Conservation (phyloP, 2,888 invertebrate species). For the Neoitamus cyanurus region DNA sequence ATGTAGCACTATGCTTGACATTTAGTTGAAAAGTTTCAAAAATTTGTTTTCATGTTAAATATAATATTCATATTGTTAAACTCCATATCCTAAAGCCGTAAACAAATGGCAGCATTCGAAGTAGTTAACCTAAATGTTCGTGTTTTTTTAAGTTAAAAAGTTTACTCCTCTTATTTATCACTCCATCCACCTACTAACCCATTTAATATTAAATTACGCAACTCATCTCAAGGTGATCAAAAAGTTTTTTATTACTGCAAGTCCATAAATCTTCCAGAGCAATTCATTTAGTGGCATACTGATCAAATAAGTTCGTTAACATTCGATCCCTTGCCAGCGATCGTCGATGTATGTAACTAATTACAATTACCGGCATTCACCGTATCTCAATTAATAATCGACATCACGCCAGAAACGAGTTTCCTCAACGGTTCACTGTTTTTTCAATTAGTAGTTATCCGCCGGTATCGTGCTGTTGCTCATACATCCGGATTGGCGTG, state of each 20-base stretch:
- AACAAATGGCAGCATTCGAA: too few species aligned
- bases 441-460: not conserved
- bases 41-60: too few species aligned
- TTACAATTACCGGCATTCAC: not conserved
- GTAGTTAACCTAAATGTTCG: too few species aligned
- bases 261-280: not conserved
- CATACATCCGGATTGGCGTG: not conserved
- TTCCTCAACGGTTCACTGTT: not conserved
- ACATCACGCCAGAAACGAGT: not conserved
- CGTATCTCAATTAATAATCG: not conserved
- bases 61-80: too few species aligned
- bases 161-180: too few species aligned
- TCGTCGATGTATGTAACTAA: not conserved
- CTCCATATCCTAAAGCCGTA: too few species aligned
- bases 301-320: not conserved
- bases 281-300: not conserved
- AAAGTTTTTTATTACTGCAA: not conserved
- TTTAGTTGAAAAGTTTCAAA: too few species aligned
- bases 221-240: not conserved
- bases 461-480: not conserved
- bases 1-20: too few species aligned
- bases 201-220: too few species aligned
- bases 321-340: not conserved
- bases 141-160: too few species aligned
- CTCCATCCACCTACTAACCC: too few species aligned